Percentiles rank a stretch among this genome's conserved stretches.
These are phyloP conservation scores for Spialia ferax DNA, from an alignment of 2,888 invertebrate genomes.

Conservation along the genomic window DNA sequence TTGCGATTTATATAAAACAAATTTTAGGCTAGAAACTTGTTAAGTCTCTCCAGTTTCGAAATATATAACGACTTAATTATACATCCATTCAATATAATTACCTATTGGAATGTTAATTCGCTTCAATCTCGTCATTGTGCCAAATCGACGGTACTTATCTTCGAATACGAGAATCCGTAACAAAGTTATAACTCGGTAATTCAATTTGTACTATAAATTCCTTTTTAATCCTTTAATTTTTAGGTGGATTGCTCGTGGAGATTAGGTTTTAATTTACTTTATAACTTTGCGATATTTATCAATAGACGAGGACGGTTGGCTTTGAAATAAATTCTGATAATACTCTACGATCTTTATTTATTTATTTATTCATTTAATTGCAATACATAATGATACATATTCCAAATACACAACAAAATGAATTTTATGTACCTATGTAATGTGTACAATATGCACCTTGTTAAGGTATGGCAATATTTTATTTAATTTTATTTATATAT, in stretches of 20 bases:
- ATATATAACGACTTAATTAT: slow-evolving; percentile 4
- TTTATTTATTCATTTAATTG: no score
- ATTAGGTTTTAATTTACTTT: slow-evolving; percentile 34
- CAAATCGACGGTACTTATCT: slow-evolving; percentile 14
- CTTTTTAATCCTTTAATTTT: slow-evolving; percentile 40
- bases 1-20: no score
- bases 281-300: slow-evolving; percentile 12
- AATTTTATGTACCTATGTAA: no score
- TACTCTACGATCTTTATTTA: not conserved
- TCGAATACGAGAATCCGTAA: slow-evolving; percentile 27
- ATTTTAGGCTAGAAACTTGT: no score
- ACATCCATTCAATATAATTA: slow-evolving; percentile 17
- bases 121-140: slow-evolving; percentile 4
- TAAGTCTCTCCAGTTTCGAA: not conserved
- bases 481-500: no score
- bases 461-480: no score
- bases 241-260: slow-evolving; percentile 36
- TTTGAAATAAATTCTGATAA: not conserved
- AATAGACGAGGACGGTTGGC: not conserved
- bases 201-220: slow-evolving; percentile 38
- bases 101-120: slow-evolving; percentile 19
- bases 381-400: no score
- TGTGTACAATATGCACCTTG: no score
- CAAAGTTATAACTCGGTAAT: slow-evolving; percentile 39
- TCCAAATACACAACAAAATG: no score